Percentiles rank a stretch among this genome's conserved stretches.
phyloP scores from a whole-genome alignment of 2,113 vertebrate species.

The Delphinapterus leucas region DNA sequence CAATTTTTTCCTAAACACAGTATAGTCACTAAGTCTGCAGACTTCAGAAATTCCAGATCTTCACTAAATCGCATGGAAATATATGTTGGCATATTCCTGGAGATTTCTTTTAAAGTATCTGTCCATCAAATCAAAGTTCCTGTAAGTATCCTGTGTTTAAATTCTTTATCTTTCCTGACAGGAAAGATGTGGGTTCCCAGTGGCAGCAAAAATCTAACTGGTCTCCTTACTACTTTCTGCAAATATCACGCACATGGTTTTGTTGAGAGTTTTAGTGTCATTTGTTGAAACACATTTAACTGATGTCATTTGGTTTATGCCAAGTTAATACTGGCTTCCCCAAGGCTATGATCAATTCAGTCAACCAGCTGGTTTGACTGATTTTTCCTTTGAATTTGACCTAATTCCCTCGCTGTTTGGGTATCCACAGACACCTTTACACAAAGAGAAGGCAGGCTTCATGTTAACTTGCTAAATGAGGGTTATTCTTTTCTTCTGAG shows the following conservation, averaged over 20 bases:
- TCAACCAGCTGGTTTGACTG: conserved; percentile 16
- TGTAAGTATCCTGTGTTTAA: neutral
- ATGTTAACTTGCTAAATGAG: neutral
- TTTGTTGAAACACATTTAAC: conserved; percentile 31
- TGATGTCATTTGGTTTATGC: neutral
- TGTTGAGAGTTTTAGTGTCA: neutral
- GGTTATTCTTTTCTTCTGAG: neutral
- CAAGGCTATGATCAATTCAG: neutral
- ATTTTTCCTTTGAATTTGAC: conserved; percentile 41
- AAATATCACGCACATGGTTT: neutral
- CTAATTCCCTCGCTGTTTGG: conserved; percentile 1
- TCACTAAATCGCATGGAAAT: conserved; percentile 3
- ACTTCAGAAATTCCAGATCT: conserved; percentile 38
- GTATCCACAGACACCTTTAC: neutral
- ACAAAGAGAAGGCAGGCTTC: conserved; percentile 44
- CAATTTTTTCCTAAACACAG: conserved; percentile 52
- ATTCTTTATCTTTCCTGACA: conserved; percentile 11
- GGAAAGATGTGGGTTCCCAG: neutral
- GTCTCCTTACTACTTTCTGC: neutral
- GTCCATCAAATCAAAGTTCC: neutral
- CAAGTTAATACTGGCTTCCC: conserved; percentile 12
- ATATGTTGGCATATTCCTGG: neutral
- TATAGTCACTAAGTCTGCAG: neutral
- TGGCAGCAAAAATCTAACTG: neutral
- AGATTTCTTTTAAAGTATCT: conserved; percentile 43